phyloP scores from a whole-genome alignment of 1,140 invertebrate genomes.

The Bombus huntii region DNA sequence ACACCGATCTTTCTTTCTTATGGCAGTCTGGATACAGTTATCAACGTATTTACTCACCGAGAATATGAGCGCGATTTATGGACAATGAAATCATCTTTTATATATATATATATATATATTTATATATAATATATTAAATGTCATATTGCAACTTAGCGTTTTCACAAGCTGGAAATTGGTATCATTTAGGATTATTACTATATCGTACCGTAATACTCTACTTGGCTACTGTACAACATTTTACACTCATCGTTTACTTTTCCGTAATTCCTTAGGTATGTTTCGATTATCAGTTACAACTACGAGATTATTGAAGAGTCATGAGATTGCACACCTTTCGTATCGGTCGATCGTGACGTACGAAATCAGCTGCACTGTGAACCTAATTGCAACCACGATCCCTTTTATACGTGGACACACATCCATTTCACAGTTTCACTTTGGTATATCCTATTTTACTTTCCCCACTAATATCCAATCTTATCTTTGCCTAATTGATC shows the following conservation, averaged over 20 bases:
- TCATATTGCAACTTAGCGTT: conserved; percentile 81
- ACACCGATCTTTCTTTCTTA: conserved; percentile 11
- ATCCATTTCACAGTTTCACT: conserved; percentile 9
- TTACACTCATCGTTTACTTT: conserved; percentile 75
- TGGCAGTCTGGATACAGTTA: conserved; percentile 54
- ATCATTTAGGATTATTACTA: conserved; percentile 77
- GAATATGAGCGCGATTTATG: conserved; percentile 67
- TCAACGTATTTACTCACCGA: conserved; percentile 54
- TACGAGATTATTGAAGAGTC: conserved; percentile 81
- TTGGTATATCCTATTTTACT: conserved; percentile 4
- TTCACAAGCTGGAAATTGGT: conserved; percentile 82
- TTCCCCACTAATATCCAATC: no score
- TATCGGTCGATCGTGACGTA: conserved; percentile 36
- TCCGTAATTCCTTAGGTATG: conserved; percentile 71
- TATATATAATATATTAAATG: conserved; percentile 77
- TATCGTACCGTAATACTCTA: conserved; percentile 78
- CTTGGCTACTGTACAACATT: conserved; percentile 82
- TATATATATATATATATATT: conserved; percentile 56
- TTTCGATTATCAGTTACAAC: conserved; percentile 74
- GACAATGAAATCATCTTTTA: conserved; percentile 55
- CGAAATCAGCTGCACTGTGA: conserved; percentile 41
- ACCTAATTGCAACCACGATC: conserved; percentile 18
- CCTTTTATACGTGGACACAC: neutral
- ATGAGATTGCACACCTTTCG: conserved; percentile 79
- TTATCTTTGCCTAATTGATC: neutral